Percentiles rank a stretch among this genome's conserved stretches.
phyloP scores from a whole-genome alignment of 2,888 invertebrate species.

The Sepiola atlantica region DNA sequence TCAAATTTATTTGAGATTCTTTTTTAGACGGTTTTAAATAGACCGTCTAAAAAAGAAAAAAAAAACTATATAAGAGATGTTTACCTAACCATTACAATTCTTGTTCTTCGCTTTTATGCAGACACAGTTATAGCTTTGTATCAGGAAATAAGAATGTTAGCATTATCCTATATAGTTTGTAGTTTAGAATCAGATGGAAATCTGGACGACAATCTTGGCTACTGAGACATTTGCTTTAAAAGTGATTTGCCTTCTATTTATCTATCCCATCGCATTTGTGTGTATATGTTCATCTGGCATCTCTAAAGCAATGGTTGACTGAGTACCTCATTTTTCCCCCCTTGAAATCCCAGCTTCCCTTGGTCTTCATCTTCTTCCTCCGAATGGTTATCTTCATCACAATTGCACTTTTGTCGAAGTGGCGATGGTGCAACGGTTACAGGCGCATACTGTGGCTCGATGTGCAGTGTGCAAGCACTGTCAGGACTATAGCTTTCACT shows the following conservation, averaged over 20 bases:
- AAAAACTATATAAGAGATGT: not conserved
- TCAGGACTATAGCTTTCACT: too few relatives aligned
- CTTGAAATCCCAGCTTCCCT: too few relatives aligned
- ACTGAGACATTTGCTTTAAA: not conserved
- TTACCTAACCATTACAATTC: not conserved
- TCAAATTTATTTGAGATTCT: not conserved
- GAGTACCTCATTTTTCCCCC: too few relatives aligned
- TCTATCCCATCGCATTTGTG: not conserved
- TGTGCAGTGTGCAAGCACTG: too few relatives aligned
- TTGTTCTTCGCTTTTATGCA: not conserved
- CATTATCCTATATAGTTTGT: not conserved
- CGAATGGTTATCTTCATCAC: too few relatives aligned
- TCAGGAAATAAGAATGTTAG: conserved; percentile 16
- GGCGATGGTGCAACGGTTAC: too few relatives aligned
- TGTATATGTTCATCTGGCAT: not conserved
- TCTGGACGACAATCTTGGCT: not conserved
- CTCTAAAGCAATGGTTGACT: not conserved
- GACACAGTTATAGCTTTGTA: not conserved
- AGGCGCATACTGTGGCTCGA: too few relatives aligned
- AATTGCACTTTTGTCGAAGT: too few relatives aligned
- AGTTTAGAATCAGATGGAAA: not conserved
- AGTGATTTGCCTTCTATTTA: not conserved
- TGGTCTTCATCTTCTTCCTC: too few relatives aligned
- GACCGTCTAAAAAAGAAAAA: too few relatives aligned
- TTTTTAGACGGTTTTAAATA: not conserved